Evolutionary conservation across 2,888 invertebrate genomes (phyloP).

Genomic region (Zaprionus lineosus): DNA sequence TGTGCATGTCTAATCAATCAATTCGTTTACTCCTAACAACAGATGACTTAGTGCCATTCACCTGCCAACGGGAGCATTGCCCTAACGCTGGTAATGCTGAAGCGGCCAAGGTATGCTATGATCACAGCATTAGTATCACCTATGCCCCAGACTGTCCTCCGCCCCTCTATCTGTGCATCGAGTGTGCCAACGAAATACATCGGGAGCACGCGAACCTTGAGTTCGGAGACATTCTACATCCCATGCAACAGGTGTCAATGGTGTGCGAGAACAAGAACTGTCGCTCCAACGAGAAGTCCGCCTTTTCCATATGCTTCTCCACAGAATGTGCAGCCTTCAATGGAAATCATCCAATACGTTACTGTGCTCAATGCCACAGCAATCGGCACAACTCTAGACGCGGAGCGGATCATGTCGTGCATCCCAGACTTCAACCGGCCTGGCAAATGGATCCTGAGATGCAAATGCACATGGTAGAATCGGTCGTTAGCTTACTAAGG

Average conservation of each 20-base stretch:
- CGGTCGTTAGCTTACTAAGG: constrained; percentile 94
- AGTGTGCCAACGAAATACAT: constrained; percentile 96
- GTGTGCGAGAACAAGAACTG: constrained; percentile 99
- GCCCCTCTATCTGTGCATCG: constrained; percentile 97
- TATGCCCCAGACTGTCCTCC: constrained; percentile 94
- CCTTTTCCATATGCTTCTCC: constrained; percentile 97
- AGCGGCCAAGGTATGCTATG: constrained; percentile 96
- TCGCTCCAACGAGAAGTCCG: constrained; percentile 93
- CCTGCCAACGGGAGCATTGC: constrained; percentile 96
- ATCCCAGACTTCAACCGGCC: constrained; percentile 92
- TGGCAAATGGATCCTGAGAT: constrained; percentile 95
- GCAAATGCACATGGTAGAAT: constrained; percentile 96
- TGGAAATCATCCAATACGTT: constrained; percentile 97
- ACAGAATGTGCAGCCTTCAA: constrained; percentile 98
- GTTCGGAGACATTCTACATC: constrained; percentile 94
- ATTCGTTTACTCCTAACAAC: neutral
- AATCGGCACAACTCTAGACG: constrained; percentile 93
- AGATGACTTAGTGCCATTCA: constrained; percentile 90
- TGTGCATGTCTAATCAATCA: neutral
- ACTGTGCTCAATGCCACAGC: constrained; percentile 94
- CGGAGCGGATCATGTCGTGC: constrained; percentile 95
- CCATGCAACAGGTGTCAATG: constrained; percentile 97
- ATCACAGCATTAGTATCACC: constrained; percentile 94
- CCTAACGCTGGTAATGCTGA: constrained; percentile 93
- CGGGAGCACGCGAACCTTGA: constrained; percentile 92